Evolutionary conservation across 2,797 vertebrate genomes (phyloP).

Genomic region (Pitangus sulphuratus): DNA sequence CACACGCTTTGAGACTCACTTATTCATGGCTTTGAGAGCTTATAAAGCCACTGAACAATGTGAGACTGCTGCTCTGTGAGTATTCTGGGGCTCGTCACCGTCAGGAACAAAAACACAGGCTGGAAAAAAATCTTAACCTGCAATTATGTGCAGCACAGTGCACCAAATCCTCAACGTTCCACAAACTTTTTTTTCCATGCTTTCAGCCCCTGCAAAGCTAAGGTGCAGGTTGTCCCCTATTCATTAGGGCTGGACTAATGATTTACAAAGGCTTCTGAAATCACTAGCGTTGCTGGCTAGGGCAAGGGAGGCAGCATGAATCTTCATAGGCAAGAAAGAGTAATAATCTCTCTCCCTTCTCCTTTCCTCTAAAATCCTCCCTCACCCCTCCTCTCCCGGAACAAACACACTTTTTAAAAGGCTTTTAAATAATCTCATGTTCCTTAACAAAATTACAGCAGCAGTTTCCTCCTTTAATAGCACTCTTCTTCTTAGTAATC

Average conservation of each 20-base stretch:
- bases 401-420: constrained; percentile 51
- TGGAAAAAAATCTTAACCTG: background rate
- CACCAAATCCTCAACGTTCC: background rate
- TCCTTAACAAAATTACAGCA: constrained; percentile 66
- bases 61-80: background rate
- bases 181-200: background rate
- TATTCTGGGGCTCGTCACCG: background rate
- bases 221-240: background rate
- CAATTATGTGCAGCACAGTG: background rate
- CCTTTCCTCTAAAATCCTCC: constrained; percentile 39
- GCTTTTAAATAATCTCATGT: constrained; percentile 66
- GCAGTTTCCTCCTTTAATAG: constrained; percentile 66
- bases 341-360: constrained; percentile 2
- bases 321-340: constrained; percentile 30
- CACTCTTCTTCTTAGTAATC: constrained; percentile 62
- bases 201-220: background rate
- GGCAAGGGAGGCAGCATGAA: constrained; percentile 14
- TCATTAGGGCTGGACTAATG: constrained; percentile 6
- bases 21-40: background rate
- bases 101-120: background rate
- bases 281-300: background rate
- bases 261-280: background rate
- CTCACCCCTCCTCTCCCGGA: constrained; percentile 23
- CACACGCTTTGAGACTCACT: background rate
- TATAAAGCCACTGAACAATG: background rate